A percentile compares a stretch with the other conserved stretches of the same genome.
phyloP scores from a whole-genome alignment of 2,888 invertebrate genomes.

The Siphlonurus alternatus region DNA sequence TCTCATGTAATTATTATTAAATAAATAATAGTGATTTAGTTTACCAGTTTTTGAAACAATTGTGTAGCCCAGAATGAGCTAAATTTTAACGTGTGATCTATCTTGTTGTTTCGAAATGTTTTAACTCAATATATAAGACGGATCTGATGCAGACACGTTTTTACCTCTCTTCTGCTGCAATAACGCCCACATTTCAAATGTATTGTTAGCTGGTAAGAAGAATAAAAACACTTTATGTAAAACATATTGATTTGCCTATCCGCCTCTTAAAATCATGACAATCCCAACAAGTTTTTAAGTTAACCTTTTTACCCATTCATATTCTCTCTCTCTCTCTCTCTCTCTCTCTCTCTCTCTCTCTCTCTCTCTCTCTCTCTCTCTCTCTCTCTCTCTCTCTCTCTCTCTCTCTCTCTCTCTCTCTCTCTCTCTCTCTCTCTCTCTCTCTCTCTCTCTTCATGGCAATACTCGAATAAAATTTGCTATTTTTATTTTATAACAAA shows the following conservation, averaged over 20 bases:
- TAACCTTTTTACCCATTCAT: background rate
- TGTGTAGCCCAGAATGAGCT: no score
- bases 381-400: background rate
- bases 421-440: background rate
- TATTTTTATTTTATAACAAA: background rate
- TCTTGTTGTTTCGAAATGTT: no score
- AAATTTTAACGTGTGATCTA: no score
- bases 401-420: background rate
- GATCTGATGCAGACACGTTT: no score
- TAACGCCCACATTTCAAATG: background rate
- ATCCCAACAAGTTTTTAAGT: background rate
- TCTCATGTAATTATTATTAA: no score
- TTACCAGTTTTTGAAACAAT: no score
- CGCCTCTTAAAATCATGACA: background rate
- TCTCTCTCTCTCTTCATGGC: background rate
- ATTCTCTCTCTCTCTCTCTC: background rate
- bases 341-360: background rate
- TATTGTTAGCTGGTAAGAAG: background rate
- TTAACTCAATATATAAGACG: no score
- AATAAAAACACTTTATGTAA: background rate
- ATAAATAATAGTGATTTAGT: no score
- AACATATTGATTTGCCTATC: background rate
- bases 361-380: background rate
- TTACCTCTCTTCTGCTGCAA: no score
- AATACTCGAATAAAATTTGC: background rate